Conservation (phyloP, 2,888 invertebrate species). For the Dusona sp. region DNA sequence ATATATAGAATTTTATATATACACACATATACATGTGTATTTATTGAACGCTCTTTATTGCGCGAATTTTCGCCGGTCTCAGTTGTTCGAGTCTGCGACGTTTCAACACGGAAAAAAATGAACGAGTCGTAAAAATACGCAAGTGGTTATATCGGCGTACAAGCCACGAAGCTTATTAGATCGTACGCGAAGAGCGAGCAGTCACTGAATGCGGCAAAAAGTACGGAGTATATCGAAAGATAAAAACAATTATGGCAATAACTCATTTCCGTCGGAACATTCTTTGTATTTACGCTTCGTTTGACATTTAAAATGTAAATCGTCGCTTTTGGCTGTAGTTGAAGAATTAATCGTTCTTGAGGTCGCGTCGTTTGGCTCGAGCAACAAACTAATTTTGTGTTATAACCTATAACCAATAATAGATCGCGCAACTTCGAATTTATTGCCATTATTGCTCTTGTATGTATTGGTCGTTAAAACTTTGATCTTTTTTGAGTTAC, state of each 20-base stretch:
- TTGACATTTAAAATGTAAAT: constrained; percentile 19
- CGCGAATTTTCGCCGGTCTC: not conserved
- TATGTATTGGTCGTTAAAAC: not conserved
- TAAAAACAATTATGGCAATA: constrained; percentile 18
- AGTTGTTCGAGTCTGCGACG: not conserved
- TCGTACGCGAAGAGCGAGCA: constrained; percentile 21
- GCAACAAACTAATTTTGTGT: constrained; percentile 21
- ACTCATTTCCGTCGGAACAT: constrained; percentile 61
- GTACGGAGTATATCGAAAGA: not conserved
- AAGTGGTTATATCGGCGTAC: not conserved
- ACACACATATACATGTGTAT: constrained; percentile 11
- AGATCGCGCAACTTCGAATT: constrained; percentile 45
- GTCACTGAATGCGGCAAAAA: constrained; percentile 20
- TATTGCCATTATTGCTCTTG: constrained; percentile 4
- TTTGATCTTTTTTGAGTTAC: constrained; percentile 25
- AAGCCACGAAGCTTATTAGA: not conserved
- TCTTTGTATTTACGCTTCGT: not conserved
- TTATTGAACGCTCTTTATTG: not conserved
- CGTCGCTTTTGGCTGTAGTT: constrained; percentile 25
- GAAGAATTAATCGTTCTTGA: constrained; percentile 26
- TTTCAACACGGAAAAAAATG: not conserved
- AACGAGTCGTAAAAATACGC: not conserved
- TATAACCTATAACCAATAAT: constrained; percentile 47
- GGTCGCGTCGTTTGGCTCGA: constrained; percentile 19
- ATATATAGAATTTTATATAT: not conserved